Evolutionary conservation across 1,140 invertebrate species (phyloP), one percentile per base, ranked within the genome.

Genomic region (Pseudomyrmex pallidus): DNA sequence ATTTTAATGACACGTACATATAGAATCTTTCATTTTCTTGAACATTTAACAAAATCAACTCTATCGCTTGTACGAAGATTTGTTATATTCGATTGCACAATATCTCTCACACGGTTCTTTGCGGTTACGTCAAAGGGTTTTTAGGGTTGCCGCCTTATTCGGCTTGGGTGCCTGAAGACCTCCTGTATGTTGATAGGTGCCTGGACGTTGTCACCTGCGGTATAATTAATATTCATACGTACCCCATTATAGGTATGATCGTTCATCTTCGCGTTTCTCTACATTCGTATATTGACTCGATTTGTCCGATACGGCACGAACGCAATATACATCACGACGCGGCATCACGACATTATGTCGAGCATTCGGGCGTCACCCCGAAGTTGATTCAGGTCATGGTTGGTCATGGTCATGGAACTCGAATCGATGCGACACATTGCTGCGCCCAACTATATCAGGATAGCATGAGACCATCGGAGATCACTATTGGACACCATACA

Each of bases 171-270:
- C 20, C 83, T 78, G 74, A 62, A 80, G 22, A 93, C 90, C 93
- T 94, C 92, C 82, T 93, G 54, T 25, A 1, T 35, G 44, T 54
- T 91, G 86, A 90, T 94, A 87, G 20, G 74, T 70, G 73, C 93
- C 93, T 94, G 91, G 73, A 83, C 86, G 83, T 84, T 94, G 94
- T 94, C 94, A 94, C 91, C 93, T 91, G 87, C 88, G 87, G 84
- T 92, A 91, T 94, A 94, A 94, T 94, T 94, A 94, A 94, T 94
- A 94, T 94, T 94, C 94, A 94, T 94, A 91, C 73, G 83, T 90
- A 35, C 90, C 74, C 54, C 64, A 80, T 87, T 82, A 77, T 82
- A 76, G 20, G 76, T 87, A 88, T 78, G 86, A 88, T 84, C 54
- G 62, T 56, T 63, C 52, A 56, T 35, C 44, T 35, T 48, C 76